Conservation (phyloP, 2,113 vertebrate genomes). For the Cepphus grylle region DNA sequence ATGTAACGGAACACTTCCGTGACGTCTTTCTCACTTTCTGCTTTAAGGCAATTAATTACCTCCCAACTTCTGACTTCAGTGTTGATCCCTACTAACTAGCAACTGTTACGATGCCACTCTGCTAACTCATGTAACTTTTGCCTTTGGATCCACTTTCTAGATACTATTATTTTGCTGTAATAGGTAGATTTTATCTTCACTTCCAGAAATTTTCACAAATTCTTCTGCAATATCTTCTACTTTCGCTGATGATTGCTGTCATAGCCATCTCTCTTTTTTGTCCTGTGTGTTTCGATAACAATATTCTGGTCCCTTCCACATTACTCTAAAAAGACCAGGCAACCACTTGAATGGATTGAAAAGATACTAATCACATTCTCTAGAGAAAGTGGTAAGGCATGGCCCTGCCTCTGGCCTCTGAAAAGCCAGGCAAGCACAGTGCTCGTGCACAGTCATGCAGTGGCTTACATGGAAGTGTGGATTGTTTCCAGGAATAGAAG, state of each 20-base stretch:
- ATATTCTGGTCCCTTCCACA: not conserved
- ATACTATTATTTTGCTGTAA: not conserved
- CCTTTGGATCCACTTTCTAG: not conserved
- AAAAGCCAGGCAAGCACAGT: not conserved
- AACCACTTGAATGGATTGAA: not conserved
- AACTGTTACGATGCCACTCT: not conserved
- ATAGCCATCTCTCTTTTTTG: not conserved
- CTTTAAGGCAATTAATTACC: not conserved
- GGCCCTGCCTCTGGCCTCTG: not conserved
- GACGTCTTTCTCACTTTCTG: not conserved
- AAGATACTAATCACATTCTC: not conserved
- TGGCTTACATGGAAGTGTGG: not conserved
- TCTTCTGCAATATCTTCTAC: not conserved
- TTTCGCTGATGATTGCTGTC: not conserved
- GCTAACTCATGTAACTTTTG: not conserved
- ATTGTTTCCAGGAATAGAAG: not conserved
- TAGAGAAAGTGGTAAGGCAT: not conserved
- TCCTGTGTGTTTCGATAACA: not conserved
- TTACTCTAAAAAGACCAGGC: not conserved
- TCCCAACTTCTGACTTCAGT: not conserved
- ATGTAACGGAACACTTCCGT: not conserved
- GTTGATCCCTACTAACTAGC: not conserved
- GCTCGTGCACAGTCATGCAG: accelerated
- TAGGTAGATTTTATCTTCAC: not conserved
- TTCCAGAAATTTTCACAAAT: not conserved